These are phyloP conservation scores for Tadarida brasiliensis DNA, from an alignment of 2,797 vertebrate genomes.

Conservation along the genomic window DNA sequence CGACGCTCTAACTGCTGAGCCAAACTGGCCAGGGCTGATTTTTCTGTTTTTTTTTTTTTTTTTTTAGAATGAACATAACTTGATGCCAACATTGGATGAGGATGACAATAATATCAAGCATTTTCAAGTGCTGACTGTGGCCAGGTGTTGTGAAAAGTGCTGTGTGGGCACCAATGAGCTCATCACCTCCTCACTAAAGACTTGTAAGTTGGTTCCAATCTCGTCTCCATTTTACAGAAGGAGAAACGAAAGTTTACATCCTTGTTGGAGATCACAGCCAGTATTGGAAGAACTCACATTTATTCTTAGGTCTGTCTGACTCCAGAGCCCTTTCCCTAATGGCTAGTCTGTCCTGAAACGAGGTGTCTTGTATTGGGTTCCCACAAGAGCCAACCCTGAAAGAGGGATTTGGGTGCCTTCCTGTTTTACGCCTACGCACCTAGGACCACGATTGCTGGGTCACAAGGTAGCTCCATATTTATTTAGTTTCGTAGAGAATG, in stretches of 20 bases:
- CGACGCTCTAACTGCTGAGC: too few relatives aligned
- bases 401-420: background rate
- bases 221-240: background rate
- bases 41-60: background rate
- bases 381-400: background rate
- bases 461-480: background rate
- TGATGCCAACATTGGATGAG: background rate
- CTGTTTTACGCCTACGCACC: background rate
- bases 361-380: background rate
- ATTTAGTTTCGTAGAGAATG: background rate
- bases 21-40: too few relatives aligned
- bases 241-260: background rate
- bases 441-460: accelerated
- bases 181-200: background rate
- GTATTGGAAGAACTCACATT: background rate
- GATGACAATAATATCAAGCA: too few relatives aligned
- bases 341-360: background rate
- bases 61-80: background rate
- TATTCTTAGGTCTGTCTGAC: background rate
- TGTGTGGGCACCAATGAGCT: accelerated
- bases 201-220: background rate
- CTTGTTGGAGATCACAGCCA: background rate
- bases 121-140: background rate
- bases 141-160: background rate
- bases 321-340: background rate